Conservation (phyloP, 2,888 invertebrate genomes). For the Troides oblongomaculatus region DNA sequence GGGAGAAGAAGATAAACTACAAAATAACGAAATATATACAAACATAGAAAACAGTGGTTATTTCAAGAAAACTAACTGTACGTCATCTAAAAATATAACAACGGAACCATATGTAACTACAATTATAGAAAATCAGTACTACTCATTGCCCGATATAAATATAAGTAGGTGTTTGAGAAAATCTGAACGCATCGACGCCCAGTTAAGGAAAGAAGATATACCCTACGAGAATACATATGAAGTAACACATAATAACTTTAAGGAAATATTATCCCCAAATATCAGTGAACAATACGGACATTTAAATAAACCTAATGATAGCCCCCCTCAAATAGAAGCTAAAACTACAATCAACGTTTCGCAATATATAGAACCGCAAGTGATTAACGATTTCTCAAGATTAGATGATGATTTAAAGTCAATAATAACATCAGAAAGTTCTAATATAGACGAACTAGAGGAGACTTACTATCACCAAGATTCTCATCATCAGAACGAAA, state of each 20-base stretch:
- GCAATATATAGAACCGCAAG: constrained; percentile 58
- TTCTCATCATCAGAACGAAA: constrained; percentile 74
- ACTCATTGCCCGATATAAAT: constrained; percentile 85
- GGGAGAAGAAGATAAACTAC: constrained; percentile 55
- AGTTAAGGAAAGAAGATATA: constrained; percentile 78
- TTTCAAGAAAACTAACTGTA: constrained; percentile 63
- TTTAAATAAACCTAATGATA: constrained; percentile 57
- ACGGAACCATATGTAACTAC: constrained; percentile 76
- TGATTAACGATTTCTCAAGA: constrained; percentile 63
- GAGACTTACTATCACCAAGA: constrained; percentile 56
- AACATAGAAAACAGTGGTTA: constrained; percentile 67
- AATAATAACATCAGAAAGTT: constrained; percentile 70
- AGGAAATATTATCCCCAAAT: constrained; percentile 63
- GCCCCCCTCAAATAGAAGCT: constrained; percentile 41
- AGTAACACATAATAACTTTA: constrained; percentile 68
- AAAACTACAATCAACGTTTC: constrained; percentile 50
- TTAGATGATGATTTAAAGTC: constrained; percentile 75
- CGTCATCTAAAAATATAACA: constrained; percentile 69
- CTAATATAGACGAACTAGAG: constrained; percentile 66
- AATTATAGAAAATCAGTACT: constrained; percentile 84
- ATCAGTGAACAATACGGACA: constrained; percentile 65
- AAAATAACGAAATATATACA: constrained; percentile 63
- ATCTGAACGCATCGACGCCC: constrained; percentile 86
- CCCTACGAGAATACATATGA: constrained; percentile 71
- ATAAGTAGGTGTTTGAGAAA: constrained; percentile 84